Evolutionary conservation across 2,888 invertebrate genomes (phyloP).

Genomic region (Matsumyia berberina): DNA sequence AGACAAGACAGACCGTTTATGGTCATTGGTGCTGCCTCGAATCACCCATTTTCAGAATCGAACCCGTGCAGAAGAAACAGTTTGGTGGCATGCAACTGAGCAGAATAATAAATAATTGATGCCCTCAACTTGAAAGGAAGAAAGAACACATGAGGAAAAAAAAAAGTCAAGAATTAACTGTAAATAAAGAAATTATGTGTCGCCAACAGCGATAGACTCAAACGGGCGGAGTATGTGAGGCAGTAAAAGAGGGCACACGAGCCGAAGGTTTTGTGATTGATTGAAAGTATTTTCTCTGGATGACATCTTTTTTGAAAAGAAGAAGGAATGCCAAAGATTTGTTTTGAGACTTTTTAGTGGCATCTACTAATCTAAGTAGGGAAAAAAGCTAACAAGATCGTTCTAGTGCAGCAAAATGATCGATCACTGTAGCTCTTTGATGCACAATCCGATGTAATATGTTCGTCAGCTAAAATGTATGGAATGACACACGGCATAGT

Average conservation of each 20-base stretch:
- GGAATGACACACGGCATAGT: no score
- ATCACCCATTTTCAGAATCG: slow-evolving; percentile 34
- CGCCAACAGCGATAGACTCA: neutral
- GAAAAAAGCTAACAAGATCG: neutral
- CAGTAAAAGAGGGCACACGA: slow-evolving; percentile 11
- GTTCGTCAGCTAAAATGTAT: no score
- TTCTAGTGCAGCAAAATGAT: no score
- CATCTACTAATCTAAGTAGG: neutral
- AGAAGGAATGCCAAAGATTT: neutral
- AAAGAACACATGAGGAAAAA: slow-evolving; percentile 20
- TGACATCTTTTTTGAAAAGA: neutral
- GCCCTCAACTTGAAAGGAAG: slow-evolving; percentile 1
- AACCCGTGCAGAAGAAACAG: slow-evolving; percentile 19
- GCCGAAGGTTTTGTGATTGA: slow-evolving; percentile 10
- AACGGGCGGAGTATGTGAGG: slow-evolving; percentile 8
- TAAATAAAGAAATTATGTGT: slow-evolving; percentile 71
- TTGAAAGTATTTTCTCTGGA: slow-evolving; percentile 6
- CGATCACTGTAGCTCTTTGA: no score
- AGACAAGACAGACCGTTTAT: slow-evolving; percentile 13
- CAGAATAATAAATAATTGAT: slow-evolving; percentile 36
- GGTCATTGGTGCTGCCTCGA: slow-evolving; percentile 41
- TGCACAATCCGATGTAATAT: no score
- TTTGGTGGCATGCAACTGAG: slow-evolving; percentile 31
- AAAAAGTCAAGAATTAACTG: slow-evolving; percentile 60
- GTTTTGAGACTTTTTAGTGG: neutral